Conservation (phyloP, 2,113 vertebrate species). For the Cavia porcellus region DNA sequence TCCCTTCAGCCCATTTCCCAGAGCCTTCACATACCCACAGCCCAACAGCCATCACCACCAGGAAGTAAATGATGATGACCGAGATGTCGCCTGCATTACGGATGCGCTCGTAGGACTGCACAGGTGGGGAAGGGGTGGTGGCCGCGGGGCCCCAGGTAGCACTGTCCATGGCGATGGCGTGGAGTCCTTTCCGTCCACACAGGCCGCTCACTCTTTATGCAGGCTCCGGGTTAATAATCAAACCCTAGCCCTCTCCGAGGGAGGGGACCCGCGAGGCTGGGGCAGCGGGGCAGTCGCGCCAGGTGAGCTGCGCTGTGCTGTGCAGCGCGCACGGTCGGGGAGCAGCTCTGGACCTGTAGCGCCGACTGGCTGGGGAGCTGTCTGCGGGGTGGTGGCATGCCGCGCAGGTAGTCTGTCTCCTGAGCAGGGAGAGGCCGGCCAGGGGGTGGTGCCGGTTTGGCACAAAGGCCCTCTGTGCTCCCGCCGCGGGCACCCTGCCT, state of each 20-base stretch:
- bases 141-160: slow-evolving; percentile 45
- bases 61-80: slow-evolving; percentile 95
- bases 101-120: slow-evolving; percentile 79
- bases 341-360: neutral
- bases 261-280: neutral
- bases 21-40: slow-evolving; percentile 92
- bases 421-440: slow-evolving; percentile 54
- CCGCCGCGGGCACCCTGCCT: neutral
- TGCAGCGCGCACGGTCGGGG: neutral
- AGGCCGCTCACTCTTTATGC: slow-evolving; percentile 78
- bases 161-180: slow-evolving; percentile 57
- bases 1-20: neutral
- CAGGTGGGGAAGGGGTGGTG: neutral
- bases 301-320: neutral
- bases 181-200: slow-evolving; percentile 71
- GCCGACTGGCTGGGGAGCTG: neutral
- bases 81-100: slow-evolving; percentile 96
- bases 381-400: neutral
- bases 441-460: slow-evolving; percentile 63
- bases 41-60: slow-evolving; percentile 95
- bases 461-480: slow-evolving; percentile 66
- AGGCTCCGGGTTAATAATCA: slow-evolving; percentile 87
- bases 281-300: neutral
- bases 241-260: slow-evolving; percentile 75
- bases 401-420: neutral